Percentiles rank a stretch among this genome's conserved stretches.
phyloP scores from a whole-genome alignment of 2,888 invertebrate species.

The Rhagium mordax region DNA sequence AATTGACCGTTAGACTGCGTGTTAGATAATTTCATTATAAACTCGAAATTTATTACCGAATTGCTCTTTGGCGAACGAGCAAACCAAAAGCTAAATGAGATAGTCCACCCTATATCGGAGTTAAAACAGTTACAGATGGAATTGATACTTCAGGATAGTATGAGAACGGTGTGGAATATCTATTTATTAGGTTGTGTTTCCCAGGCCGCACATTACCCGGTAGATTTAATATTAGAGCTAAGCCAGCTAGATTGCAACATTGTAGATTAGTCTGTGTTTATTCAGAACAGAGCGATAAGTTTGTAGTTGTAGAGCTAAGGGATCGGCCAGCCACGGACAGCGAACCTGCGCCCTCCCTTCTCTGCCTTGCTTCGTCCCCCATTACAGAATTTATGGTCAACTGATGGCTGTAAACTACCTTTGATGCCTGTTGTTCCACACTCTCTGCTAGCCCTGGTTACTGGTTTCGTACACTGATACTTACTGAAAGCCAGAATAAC shows the following conservation, averaged over 20 bases:
- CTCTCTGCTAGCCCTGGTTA: slow-evolving; percentile 17
- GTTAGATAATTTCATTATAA: slow-evolving; percentile 28
- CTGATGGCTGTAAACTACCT: slow-evolving; percentile 61
- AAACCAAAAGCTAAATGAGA: slow-evolving; percentile 17
- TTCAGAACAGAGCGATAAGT: slow-evolving; percentile 65
- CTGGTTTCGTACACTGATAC: slow-evolving; percentile 19
- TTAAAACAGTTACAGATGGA: slow-evolving; percentile 49
- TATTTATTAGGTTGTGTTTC: slow-evolving; percentile 57
- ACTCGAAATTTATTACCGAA: slow-evolving; percentile 18
- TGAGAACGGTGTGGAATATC: slow-evolving; percentile 41
- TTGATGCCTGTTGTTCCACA: slow-evolving; percentile 48
- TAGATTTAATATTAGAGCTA: slow-evolving; percentile 62
- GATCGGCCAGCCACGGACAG: slow-evolving; percentile 42
- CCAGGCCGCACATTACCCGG: slow-evolving; percentile 58
- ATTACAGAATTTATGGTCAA: slow-evolving; percentile 59
- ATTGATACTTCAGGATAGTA: slow-evolving; percentile 46
- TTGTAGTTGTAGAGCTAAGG: slow-evolving; percentile 53
- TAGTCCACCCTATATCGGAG: slow-evolving; percentile 32
- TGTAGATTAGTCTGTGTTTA: slow-evolving; percentile 67
- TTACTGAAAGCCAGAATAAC: slow-evolving; percentile 39
- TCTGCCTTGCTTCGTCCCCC: slow-evolving; percentile 43
- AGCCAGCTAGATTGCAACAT: slow-evolving; percentile 63
- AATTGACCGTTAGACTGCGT: slow-evolving; percentile 10
- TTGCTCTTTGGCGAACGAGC: slow-evolving; percentile 18
- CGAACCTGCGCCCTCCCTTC: slow-evolving; percentile 40